These are phyloP conservation scores for Galeopsomyia nigrocyanea DNA, from an alignment of 2,888 invertebrate species.

Conservation along the genomic window DNA sequence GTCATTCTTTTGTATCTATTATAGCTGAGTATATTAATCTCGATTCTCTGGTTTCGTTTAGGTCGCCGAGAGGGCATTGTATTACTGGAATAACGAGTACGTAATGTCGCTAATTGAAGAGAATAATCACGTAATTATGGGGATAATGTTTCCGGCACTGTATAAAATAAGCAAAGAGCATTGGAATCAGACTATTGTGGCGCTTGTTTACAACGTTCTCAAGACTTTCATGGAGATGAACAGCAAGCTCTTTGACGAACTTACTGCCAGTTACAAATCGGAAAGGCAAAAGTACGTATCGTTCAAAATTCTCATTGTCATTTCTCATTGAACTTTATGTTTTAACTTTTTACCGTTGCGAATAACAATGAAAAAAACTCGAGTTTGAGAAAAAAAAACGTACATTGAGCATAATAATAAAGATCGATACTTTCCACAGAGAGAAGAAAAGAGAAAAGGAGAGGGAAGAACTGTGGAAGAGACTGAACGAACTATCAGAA, in stretches of 20 bases:
- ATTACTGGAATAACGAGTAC: conserved; percentile 99
- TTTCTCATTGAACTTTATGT: neutral
- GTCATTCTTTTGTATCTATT: neutral
- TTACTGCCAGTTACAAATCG: conserved; percentile 98
- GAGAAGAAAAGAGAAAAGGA: conserved; percentile 97
- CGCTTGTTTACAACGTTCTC: conserved; percentile 99
- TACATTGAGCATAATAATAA: neutral
- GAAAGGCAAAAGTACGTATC: conserved; percentile 94
- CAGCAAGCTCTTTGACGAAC: conserved; percentile 98
- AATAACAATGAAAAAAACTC: too few species aligned
- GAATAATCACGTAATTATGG: conserved; percentile 98
- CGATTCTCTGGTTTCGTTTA: conserved; percentile 64
- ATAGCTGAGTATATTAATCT: conserved; percentile 11
- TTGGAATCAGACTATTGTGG: conserved; percentile 99
- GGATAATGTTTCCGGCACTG: conserved; percentile 99
- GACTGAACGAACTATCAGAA: conserved; percentile 86
- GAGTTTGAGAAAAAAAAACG: too few species aligned
- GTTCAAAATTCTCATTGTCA: neutral
- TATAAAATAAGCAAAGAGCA: conserved; percentile 99
- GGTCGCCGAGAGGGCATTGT: conserved; percentile 99
- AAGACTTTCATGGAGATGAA: conserved; percentile 99
- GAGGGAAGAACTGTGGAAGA: conserved; percentile 98
- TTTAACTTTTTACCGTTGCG: too few species aligned
- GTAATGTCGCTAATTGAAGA: conserved; percentile 99
- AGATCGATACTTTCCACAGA: conserved; percentile 70